These are phyloP conservation scores for Sebastolobus alascanus DNA, from an alignment of 2,797 vertebrate genomes.

Conservation along the genomic window DNA sequence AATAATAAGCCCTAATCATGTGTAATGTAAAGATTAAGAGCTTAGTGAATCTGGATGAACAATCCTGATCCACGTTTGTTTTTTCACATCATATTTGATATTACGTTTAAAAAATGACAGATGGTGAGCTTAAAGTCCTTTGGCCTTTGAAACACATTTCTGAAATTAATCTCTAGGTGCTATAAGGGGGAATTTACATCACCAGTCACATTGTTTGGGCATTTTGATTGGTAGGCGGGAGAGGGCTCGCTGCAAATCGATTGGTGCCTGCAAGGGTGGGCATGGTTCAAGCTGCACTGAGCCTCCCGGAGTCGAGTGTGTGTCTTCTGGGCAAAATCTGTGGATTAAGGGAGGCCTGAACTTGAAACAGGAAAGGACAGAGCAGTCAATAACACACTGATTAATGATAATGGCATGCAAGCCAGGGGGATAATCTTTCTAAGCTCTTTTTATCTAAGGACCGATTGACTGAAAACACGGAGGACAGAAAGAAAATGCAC, in stretches of 20 bases:
- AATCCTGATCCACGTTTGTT: neutral
- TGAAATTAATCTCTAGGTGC: slow-evolving; percentile 37
- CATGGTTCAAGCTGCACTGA: slow-evolving; percentile 71
- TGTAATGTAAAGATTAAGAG: slow-evolving; percentile 10
- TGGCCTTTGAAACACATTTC: slow-evolving; percentile 32
- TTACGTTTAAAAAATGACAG: slow-evolving; percentile 15
- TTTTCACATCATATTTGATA: neutral
- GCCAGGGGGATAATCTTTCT: slow-evolving; percentile 89
- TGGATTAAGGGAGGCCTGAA: slow-evolving; percentile 89
- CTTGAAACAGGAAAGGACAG: slow-evolving; percentile 88
- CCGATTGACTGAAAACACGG: slow-evolving; percentile 83
- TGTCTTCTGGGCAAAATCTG: slow-evolving; percentile 83
- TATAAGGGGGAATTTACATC: slow-evolving; percentile 41
- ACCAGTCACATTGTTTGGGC: slow-evolving; percentile 48
- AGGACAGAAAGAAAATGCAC: slow-evolving; percentile 78
- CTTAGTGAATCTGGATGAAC: neutral
- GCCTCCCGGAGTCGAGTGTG: slow-evolving; percentile 75
- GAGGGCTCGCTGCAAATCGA: slow-evolving; percentile 58
- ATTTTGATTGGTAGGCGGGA: slow-evolving; percentile 62
- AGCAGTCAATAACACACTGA: slow-evolving; percentile 91
- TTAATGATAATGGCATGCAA: slow-evolving; percentile 91
- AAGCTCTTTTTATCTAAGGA: slow-evolving; percentile 90
- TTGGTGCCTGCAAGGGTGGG: slow-evolving; percentile 70
- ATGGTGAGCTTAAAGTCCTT: slow-evolving; percentile 12
- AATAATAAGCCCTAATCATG: slow-evolving; percentile 13